These are phyloP conservation scores for Siniperca chuatsi DNA, from an alignment of 2,113 vertebrate genomes.

Conservation along the genomic window DNA sequence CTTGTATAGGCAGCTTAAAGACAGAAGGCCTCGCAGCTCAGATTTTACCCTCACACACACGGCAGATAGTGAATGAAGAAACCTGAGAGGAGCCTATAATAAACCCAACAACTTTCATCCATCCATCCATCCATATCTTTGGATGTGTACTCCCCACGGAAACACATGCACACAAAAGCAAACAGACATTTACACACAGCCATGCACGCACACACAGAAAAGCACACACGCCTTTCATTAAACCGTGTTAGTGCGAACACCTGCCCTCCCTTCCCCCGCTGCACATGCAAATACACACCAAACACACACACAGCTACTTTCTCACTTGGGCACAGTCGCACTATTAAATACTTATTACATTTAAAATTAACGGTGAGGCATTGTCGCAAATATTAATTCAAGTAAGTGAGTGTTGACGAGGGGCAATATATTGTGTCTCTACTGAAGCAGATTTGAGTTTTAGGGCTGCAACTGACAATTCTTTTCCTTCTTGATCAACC, in stretches of 20 bases:
- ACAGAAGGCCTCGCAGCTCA: conserved; percentile 57
- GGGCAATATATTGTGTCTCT: not conserved
- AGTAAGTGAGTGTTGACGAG: conserved; percentile 45
- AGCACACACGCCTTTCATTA: conserved; percentile 68
- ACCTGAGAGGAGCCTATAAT: conserved; percentile 60
- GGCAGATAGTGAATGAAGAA: conserved; percentile 57
- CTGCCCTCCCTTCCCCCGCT: conserved; percentile 79
- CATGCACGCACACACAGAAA: conserved; percentile 32
- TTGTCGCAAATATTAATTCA: conserved; percentile 58
- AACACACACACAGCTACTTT: conserved; percentile 37
- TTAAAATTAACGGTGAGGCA: conserved; percentile 52
- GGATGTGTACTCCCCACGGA: conserved; percentile 48
- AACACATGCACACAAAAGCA: conserved; percentile 50
- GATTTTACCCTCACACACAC: conserved; percentile 38
- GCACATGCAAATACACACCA: conserved; percentile 65
- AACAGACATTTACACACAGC: conserved; percentile 24
- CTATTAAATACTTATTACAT: conserved; percentile 60
- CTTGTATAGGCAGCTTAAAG: conserved; percentile 66
- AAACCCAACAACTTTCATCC: conserved; percentile 57
- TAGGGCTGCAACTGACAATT: not conserved
- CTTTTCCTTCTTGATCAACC: not conserved
- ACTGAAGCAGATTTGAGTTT: conserved; percentile 21
- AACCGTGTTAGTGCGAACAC: conserved; percentile 77
- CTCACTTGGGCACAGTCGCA: conserved; percentile 47
- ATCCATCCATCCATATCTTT: conserved; percentile 37